Evolutionary conservation across 35 echinoderm and acorn worm species (phyloP), one percentile per base, ranked within the genome.

Genomic region (Anneissia japonica): DNA sequence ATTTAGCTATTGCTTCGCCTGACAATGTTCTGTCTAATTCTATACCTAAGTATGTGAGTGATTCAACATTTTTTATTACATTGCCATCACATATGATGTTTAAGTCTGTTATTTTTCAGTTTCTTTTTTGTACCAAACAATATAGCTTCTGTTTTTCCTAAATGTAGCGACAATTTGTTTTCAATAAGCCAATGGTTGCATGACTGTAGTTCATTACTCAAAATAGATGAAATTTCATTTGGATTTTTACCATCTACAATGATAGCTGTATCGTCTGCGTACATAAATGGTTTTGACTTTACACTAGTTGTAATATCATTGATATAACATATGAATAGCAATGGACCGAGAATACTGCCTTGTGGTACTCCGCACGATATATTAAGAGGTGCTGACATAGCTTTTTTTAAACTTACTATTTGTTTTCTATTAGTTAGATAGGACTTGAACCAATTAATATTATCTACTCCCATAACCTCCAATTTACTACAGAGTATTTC

Each of bases 131-230:
- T 31, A 3, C 37, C 84, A 72, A 86, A 86, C 34, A 86, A 13
- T 16, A 86, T 86, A 39, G 46, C 36, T 11, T 86, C 64, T 19
- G 84, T 76, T 41, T 76, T 76, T 23, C 84, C 74, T 31, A 77
- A 37, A 39, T 86, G 84, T 28, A 86, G 41, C 19, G 84, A 77
- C 37, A 86, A 74, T 76, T 86, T 86, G 16, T 86, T 86, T 19
- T 86, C 84, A 31, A 77, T 73, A n/a, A 86, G 38, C 73, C 84
- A 81, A 38, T 81, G 36, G 37, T 40, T 86, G 36, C 74, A 72
- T 74, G 84, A 32, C 10, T 86, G 31, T 38, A 81, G 79, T 40
- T 40, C 79, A 40, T 81, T 36, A 39, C 79, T 10, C 4, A 81
- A 31, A 38, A 3, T 39, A 30, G 30, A 0, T n/a, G 79, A 36